Base-by-base conservation (phyloP, 2,797 vertebrate genomes). In the Pelodytes ibericus region DNA sequence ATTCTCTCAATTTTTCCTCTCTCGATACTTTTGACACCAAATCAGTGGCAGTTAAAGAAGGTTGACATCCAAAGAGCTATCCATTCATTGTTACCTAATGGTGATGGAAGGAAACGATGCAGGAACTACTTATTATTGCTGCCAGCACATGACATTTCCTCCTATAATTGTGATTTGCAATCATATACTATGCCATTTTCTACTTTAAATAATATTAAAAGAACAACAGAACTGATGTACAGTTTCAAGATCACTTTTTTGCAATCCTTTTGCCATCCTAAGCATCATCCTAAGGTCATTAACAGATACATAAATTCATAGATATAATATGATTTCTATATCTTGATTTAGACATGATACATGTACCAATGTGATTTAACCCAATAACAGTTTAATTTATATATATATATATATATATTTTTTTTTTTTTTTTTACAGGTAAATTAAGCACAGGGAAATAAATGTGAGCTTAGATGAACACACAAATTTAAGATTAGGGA, bases 191-290 rank as follows among this genome's bases (percentile, higher is more conserved):
- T 36, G 62, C 62, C 33, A 20, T 63, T 24, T 20, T 49, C 27
- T 61, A 5, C 70, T 51, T 62, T 49, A 51, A 62, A 51, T 18
- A 41, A 63, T 47, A 56, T 29, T 27, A 25, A 63, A 56, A 41
- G 25, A 73, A 73, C 60, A 73, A 65, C 47, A 65, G 49, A 44
- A 16, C 33, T 73, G 61, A 65, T 64, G 71, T 41, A 73, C 51
- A 25, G 22, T 18, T 41, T 6, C n/a, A n/a, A n/a, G n/a, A n/a
- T n/a, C n/a, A 27, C 49, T 36, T 64, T 65, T 49, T 29, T 16
- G 24, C 49, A 22, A 22, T 3, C 11, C 30, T 64, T 73, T 73
- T 73, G 30, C 57, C 53, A 65, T 64, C 49, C 39, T 27, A 73
- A 2, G n/a, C 20, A 53, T 53, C 18, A 11, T 24, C 49, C 20